These are phyloP conservation scores for Mercenaria mercenaria DNA, from an alignment of 1,140 invertebrate genomes.

Conservation along the genomic window DNA sequence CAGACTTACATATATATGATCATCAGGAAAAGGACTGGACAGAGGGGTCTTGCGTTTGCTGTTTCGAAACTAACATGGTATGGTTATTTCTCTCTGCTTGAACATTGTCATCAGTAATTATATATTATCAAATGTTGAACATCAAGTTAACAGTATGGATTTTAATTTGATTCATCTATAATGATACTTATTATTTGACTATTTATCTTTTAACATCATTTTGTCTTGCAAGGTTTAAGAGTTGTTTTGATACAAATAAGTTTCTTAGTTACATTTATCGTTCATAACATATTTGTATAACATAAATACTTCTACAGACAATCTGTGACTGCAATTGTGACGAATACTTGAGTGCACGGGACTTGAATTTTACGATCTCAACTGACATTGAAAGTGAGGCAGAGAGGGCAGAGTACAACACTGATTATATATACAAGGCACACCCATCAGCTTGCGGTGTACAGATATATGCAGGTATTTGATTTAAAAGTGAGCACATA, in stretches of 20 bases:
- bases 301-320: not conserved
- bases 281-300: too few species aligned
- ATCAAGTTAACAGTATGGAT: not conserved
- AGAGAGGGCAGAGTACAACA: not conserved
- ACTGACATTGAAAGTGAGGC: not conserved
- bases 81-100: not conserved
- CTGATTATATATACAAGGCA: not conserved
- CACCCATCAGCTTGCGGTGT: slow-evolving; percentile 57
- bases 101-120: not conserved
- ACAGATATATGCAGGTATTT: slow-evolving; percentile 65
- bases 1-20: slow-evolving; percentile 59
- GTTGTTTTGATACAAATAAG: too few species aligned
- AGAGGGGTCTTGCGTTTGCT: not conserved
- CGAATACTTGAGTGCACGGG: not conserved
- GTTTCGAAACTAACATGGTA: not conserved
- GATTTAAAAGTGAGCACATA: too few species aligned
- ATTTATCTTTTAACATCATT: too few species aligned
- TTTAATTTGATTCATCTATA: too few species aligned
- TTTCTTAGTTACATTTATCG: too few species aligned
- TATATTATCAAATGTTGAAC: not conserved
- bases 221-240: too few species aligned
- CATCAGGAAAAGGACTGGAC: not conserved
- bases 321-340: not conserved
- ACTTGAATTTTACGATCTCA: not conserved
- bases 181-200: too few species aligned